Conservation (phyloP, 35 echinoderm and acorn worm species). For the Heliocidaris tuberculata region DNA sequence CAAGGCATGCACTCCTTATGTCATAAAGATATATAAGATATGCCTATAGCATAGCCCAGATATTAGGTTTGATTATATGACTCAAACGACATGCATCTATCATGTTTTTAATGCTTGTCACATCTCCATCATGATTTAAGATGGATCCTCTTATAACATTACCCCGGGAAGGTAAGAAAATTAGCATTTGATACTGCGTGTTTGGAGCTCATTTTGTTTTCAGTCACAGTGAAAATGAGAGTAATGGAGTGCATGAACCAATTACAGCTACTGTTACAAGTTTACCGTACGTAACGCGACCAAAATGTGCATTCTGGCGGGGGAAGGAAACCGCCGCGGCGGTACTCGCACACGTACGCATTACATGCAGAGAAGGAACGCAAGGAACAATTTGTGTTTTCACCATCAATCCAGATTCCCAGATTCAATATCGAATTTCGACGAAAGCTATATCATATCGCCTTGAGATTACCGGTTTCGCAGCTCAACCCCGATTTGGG, state of each 20-base stretch:
- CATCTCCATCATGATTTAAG: neutral
- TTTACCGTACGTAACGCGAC: neutral
- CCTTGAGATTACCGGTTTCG: constrained; percentile 29
- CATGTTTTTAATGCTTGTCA: neutral
- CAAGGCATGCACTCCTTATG: too few species aligned
- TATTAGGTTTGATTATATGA: neutral
- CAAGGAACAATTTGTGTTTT: constrained; percentile 33
- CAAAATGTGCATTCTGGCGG: neutral
- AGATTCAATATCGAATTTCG: constrained; percentile 25
- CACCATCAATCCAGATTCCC: constrained; percentile 37
- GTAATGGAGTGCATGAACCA: constrained; percentile 1
- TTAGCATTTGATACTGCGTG: neutral
- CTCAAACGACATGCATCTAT: neutral
- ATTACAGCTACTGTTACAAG: neutral
- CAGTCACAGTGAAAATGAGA: neutral
- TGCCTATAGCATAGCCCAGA: neutral
- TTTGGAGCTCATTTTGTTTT: neutral
- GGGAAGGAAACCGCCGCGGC: neutral
- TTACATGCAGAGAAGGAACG: neutral
- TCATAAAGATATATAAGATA: neutral
- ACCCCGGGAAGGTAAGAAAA: neutral
- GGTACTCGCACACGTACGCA: neutral
- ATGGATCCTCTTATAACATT: neutral
- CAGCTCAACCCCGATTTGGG: constrained; percentile 19
- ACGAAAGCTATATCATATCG: constrained; percentile 37